Evolutionary conservation across 2,113 vertebrate species (phyloP).

Genomic region (Aepyceros melampus): DNA sequence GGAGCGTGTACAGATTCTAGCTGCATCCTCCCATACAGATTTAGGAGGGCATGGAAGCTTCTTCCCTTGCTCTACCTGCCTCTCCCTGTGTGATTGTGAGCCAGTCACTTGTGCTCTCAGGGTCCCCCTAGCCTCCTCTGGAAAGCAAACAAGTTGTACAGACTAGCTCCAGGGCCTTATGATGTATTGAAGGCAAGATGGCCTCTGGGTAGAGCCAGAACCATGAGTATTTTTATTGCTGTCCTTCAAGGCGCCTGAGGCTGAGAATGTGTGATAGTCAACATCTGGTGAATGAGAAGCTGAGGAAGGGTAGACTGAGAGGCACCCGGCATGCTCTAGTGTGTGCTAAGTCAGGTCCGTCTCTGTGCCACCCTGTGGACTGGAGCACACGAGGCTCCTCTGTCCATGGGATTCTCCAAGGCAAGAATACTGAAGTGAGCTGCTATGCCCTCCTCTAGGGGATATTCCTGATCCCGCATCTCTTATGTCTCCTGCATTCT

Average conservation of each 20-base stretch:
- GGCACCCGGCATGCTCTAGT: background rate
- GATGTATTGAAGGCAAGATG: background rate
- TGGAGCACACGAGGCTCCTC: background rate
- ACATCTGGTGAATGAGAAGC: background rate
- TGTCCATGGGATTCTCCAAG: background rate
- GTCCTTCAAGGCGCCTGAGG: background rate
- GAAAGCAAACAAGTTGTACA: background rate
- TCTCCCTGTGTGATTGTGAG: background rate
- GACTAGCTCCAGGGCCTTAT: background rate
- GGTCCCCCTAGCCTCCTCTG: background rate
- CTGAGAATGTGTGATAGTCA: background rate
- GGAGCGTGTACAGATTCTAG: fast-evolving
- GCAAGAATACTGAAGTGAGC: background rate
- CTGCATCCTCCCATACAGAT: background rate
- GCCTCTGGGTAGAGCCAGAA: background rate
- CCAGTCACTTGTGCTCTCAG: background rate
- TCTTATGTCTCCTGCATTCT: background rate
- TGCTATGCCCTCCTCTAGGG: background rate
- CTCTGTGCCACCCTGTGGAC: background rate
- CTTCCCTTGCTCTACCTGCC: background rate
- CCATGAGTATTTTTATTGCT: background rate
- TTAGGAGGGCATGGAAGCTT: background rate
- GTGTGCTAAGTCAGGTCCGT: background rate
- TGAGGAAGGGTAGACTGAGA: background rate
- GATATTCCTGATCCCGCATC: background rate